These are phyloP conservation scores for Perizoma flavofasciatum DNA, from an alignment of 2,888 invertebrate genomes.

Conservation along the genomic window DNA sequence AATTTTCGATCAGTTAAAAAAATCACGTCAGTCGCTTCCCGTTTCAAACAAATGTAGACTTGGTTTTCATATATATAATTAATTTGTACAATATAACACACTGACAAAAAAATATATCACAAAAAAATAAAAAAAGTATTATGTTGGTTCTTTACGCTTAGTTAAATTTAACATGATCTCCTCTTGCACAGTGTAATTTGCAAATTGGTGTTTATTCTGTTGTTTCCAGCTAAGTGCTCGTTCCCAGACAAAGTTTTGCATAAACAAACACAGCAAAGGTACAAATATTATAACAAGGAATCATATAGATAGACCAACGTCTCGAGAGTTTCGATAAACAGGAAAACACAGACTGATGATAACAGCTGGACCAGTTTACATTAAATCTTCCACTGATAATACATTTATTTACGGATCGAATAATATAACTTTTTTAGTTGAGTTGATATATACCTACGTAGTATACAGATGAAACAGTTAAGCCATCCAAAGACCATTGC, in stretches of 20 bases:
- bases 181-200: conserved; percentile 5
- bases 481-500: too few species aligned
- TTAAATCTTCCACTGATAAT: background rate
- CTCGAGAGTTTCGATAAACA: conserved; percentile 64
- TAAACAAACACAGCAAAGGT: conserved; percentile 33
- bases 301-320: conserved; percentile 42
- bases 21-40: too few species aligned
- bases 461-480: too few species aligned
- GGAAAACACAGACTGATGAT: conserved; percentile 27
- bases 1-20: too few species aligned
- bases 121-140: background rate
- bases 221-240: conserved; percentile 17
- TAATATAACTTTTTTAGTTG: background rate
- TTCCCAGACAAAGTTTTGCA: conserved; percentile 29
- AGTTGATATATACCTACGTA: too few species aligned
- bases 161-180: background rate
- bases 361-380: conserved; percentile 4
- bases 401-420: background rate
- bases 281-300: conserved; percentile 46
- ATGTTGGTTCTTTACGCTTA: too few species aligned
- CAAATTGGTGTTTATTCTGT: conserved; percentile 4
- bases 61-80: too few species aligned
- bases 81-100: too few species aligned
- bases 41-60: too few species aligned
- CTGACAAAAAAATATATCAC: too few species aligned